Conservation (phyloP, 2,113 vertebrate species). For the Pseudopodoces humilis region DNA sequence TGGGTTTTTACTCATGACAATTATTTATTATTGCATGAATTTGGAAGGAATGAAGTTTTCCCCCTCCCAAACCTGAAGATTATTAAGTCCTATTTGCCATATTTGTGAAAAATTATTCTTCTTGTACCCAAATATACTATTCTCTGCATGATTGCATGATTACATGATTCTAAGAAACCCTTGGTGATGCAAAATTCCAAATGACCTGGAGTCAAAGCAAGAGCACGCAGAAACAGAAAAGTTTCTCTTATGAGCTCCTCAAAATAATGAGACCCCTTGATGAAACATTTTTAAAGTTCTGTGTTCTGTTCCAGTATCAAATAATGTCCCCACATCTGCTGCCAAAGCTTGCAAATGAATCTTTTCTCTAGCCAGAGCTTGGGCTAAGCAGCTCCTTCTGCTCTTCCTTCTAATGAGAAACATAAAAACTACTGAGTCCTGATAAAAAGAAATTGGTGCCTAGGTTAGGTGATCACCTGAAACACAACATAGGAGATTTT, state of each 20-base stretch:
- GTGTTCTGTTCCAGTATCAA: background rate
- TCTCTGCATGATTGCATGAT: background rate
- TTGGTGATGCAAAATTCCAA: background rate
- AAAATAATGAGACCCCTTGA: background rate
- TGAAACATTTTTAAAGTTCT: background rate
- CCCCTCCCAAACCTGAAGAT: slow-evolving; percentile 13
- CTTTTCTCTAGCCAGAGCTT: background rate
- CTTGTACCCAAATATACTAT: background rate
- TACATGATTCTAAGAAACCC: background rate
- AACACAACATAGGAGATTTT: background rate
- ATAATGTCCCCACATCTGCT: background rate
- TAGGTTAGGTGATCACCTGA: background rate
- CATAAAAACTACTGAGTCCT: background rate
- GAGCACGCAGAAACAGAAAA: background rate
- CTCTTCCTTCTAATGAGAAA: background rate
- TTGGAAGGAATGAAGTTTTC: background rate
- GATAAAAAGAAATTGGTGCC: background rate
- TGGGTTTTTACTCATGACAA: background rate
- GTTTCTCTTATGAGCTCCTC: background rate
- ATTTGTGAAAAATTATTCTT: background rate
- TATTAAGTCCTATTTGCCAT: background rate
- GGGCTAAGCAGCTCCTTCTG: background rate
- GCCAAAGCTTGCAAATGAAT: background rate
- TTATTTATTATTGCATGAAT: slow-evolving; percentile 7
- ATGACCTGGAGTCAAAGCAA: background rate